Evolutionary conservation across 2,888 invertebrate species (phyloP), one percentile per base, ranked within the genome.

Genomic region (Dexiosoma caninum): DNA sequence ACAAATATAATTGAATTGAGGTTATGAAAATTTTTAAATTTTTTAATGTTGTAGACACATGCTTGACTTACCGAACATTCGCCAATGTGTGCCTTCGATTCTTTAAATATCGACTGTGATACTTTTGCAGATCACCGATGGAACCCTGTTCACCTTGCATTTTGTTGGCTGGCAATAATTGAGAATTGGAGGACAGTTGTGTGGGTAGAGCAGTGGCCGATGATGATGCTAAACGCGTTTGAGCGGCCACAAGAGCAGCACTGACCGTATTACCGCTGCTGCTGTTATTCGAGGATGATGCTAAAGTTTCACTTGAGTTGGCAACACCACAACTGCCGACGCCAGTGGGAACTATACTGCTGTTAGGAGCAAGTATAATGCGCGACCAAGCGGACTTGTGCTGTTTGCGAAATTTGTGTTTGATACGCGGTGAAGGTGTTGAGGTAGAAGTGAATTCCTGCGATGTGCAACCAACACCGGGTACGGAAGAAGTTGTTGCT

Each of bases 91-190:
- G 97, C 72, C 97, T 93, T 81, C 97, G 93, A 87, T 95, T 96
- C 91, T 96, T 94, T 87, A 96, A 93, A 91, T 96, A 95, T 86
- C 95, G 91, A 85, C 94, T 95, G 89, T 96, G 96, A 91, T 96
- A 96, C 90, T 95, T 95, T 89, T 96, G 95, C 86, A 97, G 93
- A 90, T 96, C 96, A 70, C 96, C 96, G 89, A 97, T 96, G 90
- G 95, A 95, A 85, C 97, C 96, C 89, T 96, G 96, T 91, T 97
- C 96, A 85, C 96, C 97, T 92, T 97, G 96, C 96, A 97, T 96
- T 91, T 92, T 96, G 83, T 92, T 96, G 83, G 86, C 85, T 90
- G 92, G 91, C 86, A 91, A 90, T 82, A 90, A 89, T 79, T 90
- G 89, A 66, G 90, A 87, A 83, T 87, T 90, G 83, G 86, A 90